Conservation (phyloP, 2,113 vertebrate species). For the Aphyosemion australe region DNA sequence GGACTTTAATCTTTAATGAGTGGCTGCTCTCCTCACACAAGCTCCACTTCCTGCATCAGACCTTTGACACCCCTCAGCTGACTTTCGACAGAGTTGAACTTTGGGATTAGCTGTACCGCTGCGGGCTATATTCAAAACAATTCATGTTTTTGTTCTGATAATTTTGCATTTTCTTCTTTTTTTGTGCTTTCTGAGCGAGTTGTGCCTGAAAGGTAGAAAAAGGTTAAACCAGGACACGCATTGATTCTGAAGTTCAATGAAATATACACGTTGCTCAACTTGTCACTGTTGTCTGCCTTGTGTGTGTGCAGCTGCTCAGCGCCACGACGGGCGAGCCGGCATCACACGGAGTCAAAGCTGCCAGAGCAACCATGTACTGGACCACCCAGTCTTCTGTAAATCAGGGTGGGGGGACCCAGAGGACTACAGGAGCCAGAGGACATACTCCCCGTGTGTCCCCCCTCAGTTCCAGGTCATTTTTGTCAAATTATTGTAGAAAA, state of each 20-base stretch:
- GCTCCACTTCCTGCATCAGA: neutral
- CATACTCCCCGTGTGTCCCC: slow-evolving; percentile 48
- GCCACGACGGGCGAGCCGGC: slow-evolving; percentile 42
- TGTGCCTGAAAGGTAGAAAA: neutral
- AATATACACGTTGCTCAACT: slow-evolving; percentile 19
- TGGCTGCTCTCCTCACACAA: neutral
- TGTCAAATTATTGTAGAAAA: neutral
- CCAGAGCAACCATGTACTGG: slow-evolving; percentile 79
- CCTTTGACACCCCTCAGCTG: slow-evolving; percentile 63
- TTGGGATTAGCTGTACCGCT: neutral
- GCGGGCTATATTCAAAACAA: neutral
- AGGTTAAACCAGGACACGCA: neutral
- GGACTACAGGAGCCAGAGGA: slow-evolving; percentile 62
- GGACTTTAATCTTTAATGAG: no score
- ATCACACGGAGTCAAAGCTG: slow-evolving; percentile 77
- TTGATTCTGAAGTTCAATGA: neutral
- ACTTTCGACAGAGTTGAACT: slow-evolving; percentile 27
- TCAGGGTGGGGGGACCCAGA: slow-evolving; percentile 78
- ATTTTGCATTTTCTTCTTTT: neutral
- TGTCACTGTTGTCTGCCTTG: slow-evolving; percentile 35
- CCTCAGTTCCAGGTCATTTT: slow-evolving; percentile 82
- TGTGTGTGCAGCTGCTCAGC: slow-evolving; percentile 64
- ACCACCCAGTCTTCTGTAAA: slow-evolving; percentile 63
- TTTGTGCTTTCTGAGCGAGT: neutral
- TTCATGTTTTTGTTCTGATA: neutral